These are phyloP conservation scores for Agonopterix heracliana DNA, from an alignment of 2,888 invertebrate genomes.

Conservation along the genomic window DNA sequence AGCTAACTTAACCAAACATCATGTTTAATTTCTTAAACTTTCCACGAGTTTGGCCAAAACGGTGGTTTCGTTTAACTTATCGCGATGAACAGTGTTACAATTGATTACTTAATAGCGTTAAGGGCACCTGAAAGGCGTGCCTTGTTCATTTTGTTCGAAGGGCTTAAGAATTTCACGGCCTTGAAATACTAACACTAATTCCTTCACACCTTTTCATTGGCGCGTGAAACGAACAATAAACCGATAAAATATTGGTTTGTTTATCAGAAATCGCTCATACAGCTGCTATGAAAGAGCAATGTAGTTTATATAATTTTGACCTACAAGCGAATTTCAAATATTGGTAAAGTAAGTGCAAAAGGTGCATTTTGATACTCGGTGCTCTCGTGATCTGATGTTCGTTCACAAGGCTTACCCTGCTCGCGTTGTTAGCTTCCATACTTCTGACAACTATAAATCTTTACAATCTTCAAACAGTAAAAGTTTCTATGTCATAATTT, in stretches of 20 bases:
- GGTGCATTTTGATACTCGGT: conserved; percentile 16
- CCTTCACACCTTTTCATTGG: conserved; percentile 23
- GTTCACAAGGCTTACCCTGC: conserved; percentile 60
- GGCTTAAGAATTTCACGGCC: conserved; percentile 25
- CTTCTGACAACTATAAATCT: conserved; percentile 35
- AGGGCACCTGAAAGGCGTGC: conserved; percentile 23
- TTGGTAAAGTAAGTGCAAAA: background rate
- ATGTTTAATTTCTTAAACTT: conserved; percentile 14
- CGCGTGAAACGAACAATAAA: conserved; percentile 22
- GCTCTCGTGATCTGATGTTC: conserved; percentile 25
- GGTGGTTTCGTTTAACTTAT: conserved; percentile 28
- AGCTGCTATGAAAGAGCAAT: background rate
- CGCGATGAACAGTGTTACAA: conserved; percentile 36
- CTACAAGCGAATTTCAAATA: too few relatives aligned
- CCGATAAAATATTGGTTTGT: conserved; percentile 21
- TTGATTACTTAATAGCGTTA: conserved; percentile 41
- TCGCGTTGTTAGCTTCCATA: conserved; percentile 59
- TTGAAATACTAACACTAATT: conserved; percentile 16
- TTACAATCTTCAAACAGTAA: conserved; percentile 43
- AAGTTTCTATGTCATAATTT: conserved; percentile 59
- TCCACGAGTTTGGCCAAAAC: conserved; percentile 16
- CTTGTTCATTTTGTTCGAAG: conserved; percentile 28
- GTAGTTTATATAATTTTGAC: too few relatives aligned
- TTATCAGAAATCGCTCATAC: conserved; percentile 14
- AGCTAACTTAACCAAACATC: background rate